Conservation (phyloP, 2,888 invertebrate species). For the Ormia ochracea region DNA sequence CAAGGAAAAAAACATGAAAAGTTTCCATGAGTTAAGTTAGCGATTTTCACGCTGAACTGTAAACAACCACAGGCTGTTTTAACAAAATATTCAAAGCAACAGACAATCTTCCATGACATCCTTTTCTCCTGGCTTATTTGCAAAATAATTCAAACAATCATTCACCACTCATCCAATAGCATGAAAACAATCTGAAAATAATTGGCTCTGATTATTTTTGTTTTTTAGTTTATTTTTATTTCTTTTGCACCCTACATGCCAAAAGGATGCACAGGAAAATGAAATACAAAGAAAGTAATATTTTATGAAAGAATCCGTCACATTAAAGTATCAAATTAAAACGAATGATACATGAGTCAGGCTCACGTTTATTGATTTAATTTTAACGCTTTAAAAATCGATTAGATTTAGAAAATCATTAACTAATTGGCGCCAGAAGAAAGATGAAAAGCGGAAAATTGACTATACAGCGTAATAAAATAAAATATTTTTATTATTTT, state of each 20-base stretch:
- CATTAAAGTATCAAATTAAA: no score
- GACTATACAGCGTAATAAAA: no score
- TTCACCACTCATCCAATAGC: constrained; percentile 25
- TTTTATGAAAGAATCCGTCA: no score
- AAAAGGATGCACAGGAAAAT: neutral
- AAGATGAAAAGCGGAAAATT: no score
- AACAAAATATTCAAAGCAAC: constrained; percentile 17
- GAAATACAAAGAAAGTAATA: no score
- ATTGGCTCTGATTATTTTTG: constrained; percentile 49
- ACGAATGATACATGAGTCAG: no score
- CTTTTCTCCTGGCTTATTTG: constrained; percentile 16
- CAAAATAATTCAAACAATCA: constrained; percentile 1
- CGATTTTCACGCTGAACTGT: constrained; percentile 43
- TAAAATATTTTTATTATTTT: no score
- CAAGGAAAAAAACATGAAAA: neutral
- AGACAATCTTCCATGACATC: neutral
- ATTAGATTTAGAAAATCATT: no score
- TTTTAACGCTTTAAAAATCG: no score
- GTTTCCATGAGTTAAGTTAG: constrained; percentile 25
- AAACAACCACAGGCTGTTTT: constrained; percentile 56
- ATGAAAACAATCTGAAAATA: constrained; percentile 33
- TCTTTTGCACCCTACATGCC: constrained; percentile 4
- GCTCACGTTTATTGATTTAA: no score
- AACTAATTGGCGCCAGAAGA: no score
- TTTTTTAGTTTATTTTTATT: no score